Evolutionary conservation across 35 echinoderm and acorn worm species (phyloP), one percentile per base, ranked within the genome.

Genomic region (Acanthaster planci): DNA sequence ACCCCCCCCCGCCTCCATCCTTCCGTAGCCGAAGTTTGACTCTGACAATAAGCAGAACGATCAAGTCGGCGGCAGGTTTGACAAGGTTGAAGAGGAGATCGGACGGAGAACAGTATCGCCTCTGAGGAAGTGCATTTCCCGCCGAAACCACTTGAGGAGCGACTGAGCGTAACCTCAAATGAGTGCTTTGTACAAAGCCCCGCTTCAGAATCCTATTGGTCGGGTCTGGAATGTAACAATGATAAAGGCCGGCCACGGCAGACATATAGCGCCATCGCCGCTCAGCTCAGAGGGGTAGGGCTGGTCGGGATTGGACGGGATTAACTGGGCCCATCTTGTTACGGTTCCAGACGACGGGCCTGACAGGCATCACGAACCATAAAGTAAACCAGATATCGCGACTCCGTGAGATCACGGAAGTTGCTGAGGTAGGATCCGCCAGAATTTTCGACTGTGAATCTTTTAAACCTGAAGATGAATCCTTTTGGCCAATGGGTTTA

Each of bases 391-490:
- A 72, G 64, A 72, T 72, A 72, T 31, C 23, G 32, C n/a, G 32
- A 68, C 9, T n/a, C n/a, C n/a, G n/a, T 31, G 8, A 31, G 9
- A 0, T 5, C 26, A n/a, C 30, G 30, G 30, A 8, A 72, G 29
- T 72, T 72, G 18, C 9, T 27, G 12, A 27, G 18, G 1, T 2
- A 34, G 64, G 64, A 2, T 14, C 9, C 8, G 30, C 4, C 12
- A 12, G 42, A 47, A 6, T 47, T 36, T 72, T 72, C 64, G 30
- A 8, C 64, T 72, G 64, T 72, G 29, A 72, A 72, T 72, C 64
- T 30, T 72, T 72, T 72, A 72, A 72, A 72, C 64, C 64, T 27
- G 30, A 72, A 21, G 23, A 72, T 72, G 22, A 72, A 31, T 72
- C 26, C 0, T 72, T 14, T 72, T 12, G 64, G 34, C 64, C 14